These are phyloP conservation scores for Esperia sulphurella DNA, from an alignment of 2,888 invertebrate species.

Conservation along the genomic window DNA sequence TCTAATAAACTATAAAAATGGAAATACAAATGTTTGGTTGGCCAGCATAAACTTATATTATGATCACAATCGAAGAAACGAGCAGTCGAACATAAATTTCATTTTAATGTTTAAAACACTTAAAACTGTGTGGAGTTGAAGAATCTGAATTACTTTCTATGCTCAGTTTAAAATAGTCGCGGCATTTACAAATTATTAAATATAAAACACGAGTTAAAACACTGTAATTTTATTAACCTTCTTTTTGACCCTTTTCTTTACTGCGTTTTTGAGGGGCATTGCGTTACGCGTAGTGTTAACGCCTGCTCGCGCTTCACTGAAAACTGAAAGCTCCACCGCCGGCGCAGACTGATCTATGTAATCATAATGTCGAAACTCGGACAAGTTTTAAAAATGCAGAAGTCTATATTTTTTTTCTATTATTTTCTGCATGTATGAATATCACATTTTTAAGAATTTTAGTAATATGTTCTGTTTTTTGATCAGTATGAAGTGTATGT, in stretches of 20 bases:
- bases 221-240: constrained; percentile 22
- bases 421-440: background rate
- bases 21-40: too few relatives aligned
- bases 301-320: constrained; percentile 39
- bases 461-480: background rate
- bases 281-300: constrained; percentile 43
- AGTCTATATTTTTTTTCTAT: background rate
- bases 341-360: constrained; percentile 31
- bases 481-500: constrained; percentile 10
- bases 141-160: too few relatives aligned
- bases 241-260: constrained; percentile 45
- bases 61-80: too few relatives aligned
- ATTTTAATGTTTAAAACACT: too few relatives aligned
- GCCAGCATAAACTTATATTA: too few relatives aligned
- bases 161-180: too few relatives aligned
- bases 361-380: constrained; percentile 19
- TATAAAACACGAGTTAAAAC: background rate
- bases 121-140: too few relatives aligned
- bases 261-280: constrained; percentile 18
- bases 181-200: too few relatives aligned
- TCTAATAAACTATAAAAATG: too few relatives aligned
- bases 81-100: too few relatives aligned
- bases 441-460: background rate
- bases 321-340: constrained; percentile 43
- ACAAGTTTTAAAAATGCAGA: background rate